Evolutionary conservation across 2,888 invertebrate species (phyloP).

Genomic region (Stegana nigrithorax): DNA sequence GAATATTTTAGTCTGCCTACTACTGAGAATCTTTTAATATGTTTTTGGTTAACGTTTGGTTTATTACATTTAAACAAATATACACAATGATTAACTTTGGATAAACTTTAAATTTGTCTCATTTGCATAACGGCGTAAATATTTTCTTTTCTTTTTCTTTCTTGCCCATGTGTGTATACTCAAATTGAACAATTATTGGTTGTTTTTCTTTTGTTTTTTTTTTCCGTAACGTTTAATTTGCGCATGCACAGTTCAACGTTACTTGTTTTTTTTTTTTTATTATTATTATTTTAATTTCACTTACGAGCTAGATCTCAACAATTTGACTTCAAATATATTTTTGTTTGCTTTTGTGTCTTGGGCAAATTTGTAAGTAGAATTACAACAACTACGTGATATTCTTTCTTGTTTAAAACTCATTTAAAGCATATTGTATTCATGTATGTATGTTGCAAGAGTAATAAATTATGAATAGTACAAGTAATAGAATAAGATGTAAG

Average conservation of each 20-base stretch:
- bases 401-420: not conserved
- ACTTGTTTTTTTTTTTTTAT: conserved; percentile 3
- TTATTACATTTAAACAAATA: conserved; percentile 12
- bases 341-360: not conserved
- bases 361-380: not conserved
- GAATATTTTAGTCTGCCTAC: too few relatives aligned
- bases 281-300: too few relatives aligned
- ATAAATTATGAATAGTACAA: conserved; percentile 5
- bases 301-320: not conserved
- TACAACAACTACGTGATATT: not conserved
- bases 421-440: conserved; percentile 8
- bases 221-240: too few relatives aligned
- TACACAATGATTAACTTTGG: conserved; percentile 9
- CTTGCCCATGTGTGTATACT: too few relatives aligned
- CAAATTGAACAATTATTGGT: conserved; percentile 4
- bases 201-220: too few relatives aligned
- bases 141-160: too few relatives aligned
- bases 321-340: not conserved
- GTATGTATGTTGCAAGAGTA: conserved; percentile 3
- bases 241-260: not conserved
- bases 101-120: conserved; percentile 5
- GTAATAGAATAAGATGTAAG: too few relatives aligned
- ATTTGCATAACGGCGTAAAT: not conserved
- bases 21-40: too few relatives aligned
- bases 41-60: too few relatives aligned